Conservation (phyloP, 1,140 invertebrate species). For the Lycorma delicatula region DNA sequence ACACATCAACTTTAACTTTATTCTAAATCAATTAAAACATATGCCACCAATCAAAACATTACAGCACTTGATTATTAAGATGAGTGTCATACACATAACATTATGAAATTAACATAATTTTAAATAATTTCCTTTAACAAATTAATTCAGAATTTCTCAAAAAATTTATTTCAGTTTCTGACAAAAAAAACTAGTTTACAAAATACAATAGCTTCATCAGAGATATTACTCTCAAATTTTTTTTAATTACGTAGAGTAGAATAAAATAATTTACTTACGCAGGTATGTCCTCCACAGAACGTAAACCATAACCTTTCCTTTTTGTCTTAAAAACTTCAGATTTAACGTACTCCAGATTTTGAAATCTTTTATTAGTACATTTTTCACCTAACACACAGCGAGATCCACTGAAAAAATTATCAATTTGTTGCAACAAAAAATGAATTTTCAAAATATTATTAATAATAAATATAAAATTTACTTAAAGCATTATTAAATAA, state of each 20-base stretch:
- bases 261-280: slow-evolving; percentile 44
- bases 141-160: neutral
- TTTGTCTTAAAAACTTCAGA: slow-evolving; percentile 85
- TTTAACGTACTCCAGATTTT: slow-evolving; percentile 73
- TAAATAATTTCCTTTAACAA: slow-evolving; percentile 4
- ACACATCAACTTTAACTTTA: no score
- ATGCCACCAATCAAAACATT: no score
- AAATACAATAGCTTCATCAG: neutral
- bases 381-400: slow-evolving; percentile 76
- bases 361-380: slow-evolving; percentile 92
- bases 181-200: neutral
- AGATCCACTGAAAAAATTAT: slow-evolving; percentile 60
- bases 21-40: no score
- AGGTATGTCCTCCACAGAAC: slow-evolving; percentile 61
- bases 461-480: slow-evolving; percentile 1
- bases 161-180: neutral
- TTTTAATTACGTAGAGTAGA: neutral
- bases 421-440: neutral
- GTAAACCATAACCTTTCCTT: slow-evolving; percentile 91
- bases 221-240: no score
- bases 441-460: no score
- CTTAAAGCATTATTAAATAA: neutral
- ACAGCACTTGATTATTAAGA: no score
- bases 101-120: no score
- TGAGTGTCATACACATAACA: no score